These are phyloP conservation scores for Tenualosa thibaudeaui DNA, from an alignment of 2,797 vertebrate species.

Conservation along the genomic window DNA sequence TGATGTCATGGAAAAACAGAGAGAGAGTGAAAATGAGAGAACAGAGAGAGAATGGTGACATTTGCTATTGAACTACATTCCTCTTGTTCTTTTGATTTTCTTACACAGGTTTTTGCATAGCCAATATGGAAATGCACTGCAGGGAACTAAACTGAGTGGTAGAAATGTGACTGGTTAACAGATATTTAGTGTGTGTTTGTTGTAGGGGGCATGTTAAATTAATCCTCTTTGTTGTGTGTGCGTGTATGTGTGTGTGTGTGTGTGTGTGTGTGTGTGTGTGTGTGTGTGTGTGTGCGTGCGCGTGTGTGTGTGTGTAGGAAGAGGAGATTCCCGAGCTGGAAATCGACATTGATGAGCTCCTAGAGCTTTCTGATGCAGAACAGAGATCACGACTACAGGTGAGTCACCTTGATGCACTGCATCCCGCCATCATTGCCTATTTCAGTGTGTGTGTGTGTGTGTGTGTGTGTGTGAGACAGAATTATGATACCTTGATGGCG, in stretches of 20 bases:
- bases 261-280: neutral
- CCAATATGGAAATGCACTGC: neutral
- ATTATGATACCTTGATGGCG: no score
- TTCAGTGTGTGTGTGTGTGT: neutral
- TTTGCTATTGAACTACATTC: neutral
- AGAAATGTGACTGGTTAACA: neutral
- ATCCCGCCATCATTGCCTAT: neutral
- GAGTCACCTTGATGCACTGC: conserved; percentile 30
- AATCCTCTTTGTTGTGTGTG: neutral
- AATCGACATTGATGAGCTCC: conserved; percentile 94
- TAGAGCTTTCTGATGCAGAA: conserved; percentile 87
- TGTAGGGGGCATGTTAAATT: neutral
- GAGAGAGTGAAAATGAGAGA: neutral
- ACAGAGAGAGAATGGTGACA: neutral
- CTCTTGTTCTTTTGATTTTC: neutral
- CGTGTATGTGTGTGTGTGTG: neutral
- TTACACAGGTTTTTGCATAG: neutral
- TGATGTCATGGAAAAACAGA: neutral
- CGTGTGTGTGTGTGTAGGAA: conserved; percentile 63
- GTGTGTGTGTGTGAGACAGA: neutral
- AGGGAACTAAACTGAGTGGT: neutral
- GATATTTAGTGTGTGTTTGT: neutral
- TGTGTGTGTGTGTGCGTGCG: neutral
- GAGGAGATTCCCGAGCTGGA: conserved; percentile 86
- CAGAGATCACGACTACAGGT: conserved; percentile 89